Percentiles rank a stretch among this genome's conserved stretches.
phyloP scores from a whole-genome alignment of 2,113 vertebrate species.

The Tyrannus savana region DNA sequence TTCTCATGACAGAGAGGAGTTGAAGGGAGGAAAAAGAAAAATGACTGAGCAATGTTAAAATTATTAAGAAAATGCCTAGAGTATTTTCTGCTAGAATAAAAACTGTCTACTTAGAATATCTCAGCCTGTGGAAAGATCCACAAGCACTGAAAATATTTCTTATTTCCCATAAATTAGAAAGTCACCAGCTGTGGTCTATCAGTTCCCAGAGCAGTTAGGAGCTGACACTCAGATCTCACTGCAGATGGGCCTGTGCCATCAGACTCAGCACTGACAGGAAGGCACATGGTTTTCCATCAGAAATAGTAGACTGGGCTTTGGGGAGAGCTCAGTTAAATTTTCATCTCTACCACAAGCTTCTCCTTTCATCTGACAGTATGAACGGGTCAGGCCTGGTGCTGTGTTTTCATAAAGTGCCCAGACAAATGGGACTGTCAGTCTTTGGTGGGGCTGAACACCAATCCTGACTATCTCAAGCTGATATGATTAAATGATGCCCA shows the following conservation, averaged over 20 bases:
- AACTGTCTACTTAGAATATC: slow-evolving; percentile 2
- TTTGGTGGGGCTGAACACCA: background rate
- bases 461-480: background rate
- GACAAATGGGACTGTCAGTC: background rate
- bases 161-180: slow-evolving; percentile 5
- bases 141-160: background rate
- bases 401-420: background rate
- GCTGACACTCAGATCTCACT: background rate
- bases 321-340: background rate
- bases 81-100: slow-evolving; percentile 37
- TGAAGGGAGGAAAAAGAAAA: slow-evolving; percentile 50
- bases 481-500: background rate
- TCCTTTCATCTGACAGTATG: background rate
- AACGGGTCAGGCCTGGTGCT: background rate
- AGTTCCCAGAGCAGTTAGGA: background rate
- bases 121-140: background rate
- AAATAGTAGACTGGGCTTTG: background rate
- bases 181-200: background rate
- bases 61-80: slow-evolving; percentile 46
- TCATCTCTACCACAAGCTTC: background rate
- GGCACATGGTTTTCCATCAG: background rate
- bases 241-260: background rate
- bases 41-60: slow-evolving; percentile 33
- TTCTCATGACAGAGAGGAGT: slow-evolving; percentile 19
- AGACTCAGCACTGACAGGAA: background rate